phyloP scores from a whole-genome alignment of 2,888 invertebrate genomes.

The Odontocolon sp. region DNA sequence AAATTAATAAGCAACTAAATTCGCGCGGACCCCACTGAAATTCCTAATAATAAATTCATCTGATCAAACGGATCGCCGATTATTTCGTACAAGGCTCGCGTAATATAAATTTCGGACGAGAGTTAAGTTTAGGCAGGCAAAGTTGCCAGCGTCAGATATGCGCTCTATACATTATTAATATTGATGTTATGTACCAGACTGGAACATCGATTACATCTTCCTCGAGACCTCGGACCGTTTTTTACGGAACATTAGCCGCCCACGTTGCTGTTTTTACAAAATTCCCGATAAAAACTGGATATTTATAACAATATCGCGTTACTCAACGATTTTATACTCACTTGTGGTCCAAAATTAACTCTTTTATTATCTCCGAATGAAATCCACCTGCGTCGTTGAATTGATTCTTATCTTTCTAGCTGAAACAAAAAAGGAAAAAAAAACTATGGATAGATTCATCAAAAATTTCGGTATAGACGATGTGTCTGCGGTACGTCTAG shows the following conservation, averaged over 20 bases:
- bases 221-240: constrained; percentile 47
- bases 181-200: constrained; percentile 64
- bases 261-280: not conserved
- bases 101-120: constrained; percentile 27
- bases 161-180: constrained; percentile 52
- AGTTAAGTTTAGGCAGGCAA: constrained; percentile 26
- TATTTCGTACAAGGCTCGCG: constrained; percentile 53
- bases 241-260: constrained; percentile 49
- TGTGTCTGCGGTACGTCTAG: constrained; percentile 5
- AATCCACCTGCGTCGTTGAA: not conserved
- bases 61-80: constrained; percentile 50
- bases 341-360: constrained; percentile 20
- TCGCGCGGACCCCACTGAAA: not conserved
- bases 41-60: constrained; percentile 10
- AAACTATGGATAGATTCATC: not conserved
- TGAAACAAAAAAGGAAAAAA: not conserved
- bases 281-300: not conserved
- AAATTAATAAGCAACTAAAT: not conserved
- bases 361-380: not conserved
- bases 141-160: constrained; percentile 30
- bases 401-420: not conserved
- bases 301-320: not conserved
- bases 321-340: not conserved
- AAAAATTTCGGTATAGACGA: not conserved
- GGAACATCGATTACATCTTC: constrained; percentile 60